Evolutionary conservation across 2,113 vertebrate genomes (phyloP).

Genomic region (Aldabrachelys gigantea): DNA sequence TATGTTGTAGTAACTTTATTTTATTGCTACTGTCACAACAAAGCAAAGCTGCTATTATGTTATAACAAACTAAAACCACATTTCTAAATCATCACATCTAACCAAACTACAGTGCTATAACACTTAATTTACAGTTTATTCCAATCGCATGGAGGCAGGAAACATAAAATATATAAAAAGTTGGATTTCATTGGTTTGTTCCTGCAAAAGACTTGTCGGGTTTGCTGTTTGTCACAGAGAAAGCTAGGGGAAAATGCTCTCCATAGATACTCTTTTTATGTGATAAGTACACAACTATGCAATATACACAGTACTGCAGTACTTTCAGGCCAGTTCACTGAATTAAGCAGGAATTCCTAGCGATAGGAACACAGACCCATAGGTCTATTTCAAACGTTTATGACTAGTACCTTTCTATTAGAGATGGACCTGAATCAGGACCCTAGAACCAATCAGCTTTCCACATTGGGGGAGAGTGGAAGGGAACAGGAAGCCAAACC

Average conservation of each 20-base stretch:
- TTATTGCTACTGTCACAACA: constrained; percentile 83
- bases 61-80: constrained; percentile 80
- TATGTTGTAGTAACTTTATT: constrained; percentile 78
- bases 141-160: constrained; percentile 71
- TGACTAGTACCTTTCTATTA: not conserved
- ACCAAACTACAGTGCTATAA: constrained; percentile 72
- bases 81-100: constrained; percentile 76
- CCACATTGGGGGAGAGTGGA: not conserved
- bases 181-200: constrained; percentile 63
- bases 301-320: not conserved
- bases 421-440: accelerated
- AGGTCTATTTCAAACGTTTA: not conserved
- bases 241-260: constrained; percentile 28
- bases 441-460: not conserved
- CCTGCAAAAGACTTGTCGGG: constrained; percentile 48
- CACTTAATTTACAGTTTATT: constrained; percentile 83
- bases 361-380: accelerated
- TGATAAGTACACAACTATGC: not conserved
- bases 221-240: constrained; percentile 49
- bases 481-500: not conserved
- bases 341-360: not conserved
- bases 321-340: not conserved
- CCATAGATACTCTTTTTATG: not conserved
- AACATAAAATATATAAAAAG: constrained; percentile 72
- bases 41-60: constrained; percentile 83